Evolutionary conservation across 2,888 invertebrate genomes (phyloP).

Genomic region (Ochropleura leucogaster): DNA sequence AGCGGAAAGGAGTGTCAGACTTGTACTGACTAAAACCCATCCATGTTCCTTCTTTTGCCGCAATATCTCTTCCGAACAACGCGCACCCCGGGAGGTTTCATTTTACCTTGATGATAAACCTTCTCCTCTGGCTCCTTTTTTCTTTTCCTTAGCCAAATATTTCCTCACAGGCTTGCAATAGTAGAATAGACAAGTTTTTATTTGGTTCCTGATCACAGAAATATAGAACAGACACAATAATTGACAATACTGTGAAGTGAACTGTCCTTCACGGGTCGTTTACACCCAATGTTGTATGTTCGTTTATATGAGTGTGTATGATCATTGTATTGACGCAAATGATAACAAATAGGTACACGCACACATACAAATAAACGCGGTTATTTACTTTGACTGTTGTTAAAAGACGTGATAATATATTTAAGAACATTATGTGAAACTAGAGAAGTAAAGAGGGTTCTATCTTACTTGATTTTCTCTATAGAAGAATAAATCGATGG

Average conservation of each 20-base stretch:
- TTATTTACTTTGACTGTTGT: slow-evolving; percentile 19
- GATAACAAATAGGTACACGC: slow-evolving; percentile 46
- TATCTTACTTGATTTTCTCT: neutral
- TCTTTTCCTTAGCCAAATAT: neutral
- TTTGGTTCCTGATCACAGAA: slow-evolving; percentile 2
- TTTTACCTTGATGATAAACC: neutral
- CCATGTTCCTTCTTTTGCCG: no score
- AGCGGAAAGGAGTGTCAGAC: no score
- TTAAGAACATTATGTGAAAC: neutral
- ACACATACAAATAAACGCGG: slow-evolving; percentile 1
- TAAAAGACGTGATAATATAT: neutral
- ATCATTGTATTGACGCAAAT: slow-evolving; percentile 44
- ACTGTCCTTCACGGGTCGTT: slow-evolving; percentile 66
- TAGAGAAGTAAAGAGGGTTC: neutral
- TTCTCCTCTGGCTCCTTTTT: neutral
- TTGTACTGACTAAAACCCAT: no score
- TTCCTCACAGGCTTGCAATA: neutral
- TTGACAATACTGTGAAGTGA: slow-evolving; percentile 50
- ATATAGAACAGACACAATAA: slow-evolving; percentile 31
- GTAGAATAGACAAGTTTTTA: slow-evolving; percentile 1
- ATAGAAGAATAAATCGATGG: neutral
- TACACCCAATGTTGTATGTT: slow-evolving; percentile 46
- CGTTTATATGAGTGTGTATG: slow-evolving; percentile 35
- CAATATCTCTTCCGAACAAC: no score
- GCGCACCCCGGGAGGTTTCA: no score